phyloP scores from a whole-genome alignment of 1,140 invertebrate species.

The Saxidomus purpurata region DNA sequence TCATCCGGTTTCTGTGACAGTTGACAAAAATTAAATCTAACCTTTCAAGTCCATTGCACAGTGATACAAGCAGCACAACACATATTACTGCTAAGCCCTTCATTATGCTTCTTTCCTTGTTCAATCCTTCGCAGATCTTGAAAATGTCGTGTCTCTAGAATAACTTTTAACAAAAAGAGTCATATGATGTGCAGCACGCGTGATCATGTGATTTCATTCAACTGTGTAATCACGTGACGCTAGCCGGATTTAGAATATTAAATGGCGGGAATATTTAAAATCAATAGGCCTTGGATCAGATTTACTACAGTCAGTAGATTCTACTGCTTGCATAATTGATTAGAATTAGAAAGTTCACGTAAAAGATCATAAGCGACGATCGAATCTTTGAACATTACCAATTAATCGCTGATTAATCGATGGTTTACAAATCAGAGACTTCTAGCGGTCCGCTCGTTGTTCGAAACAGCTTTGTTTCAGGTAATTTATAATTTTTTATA shows the following conservation, averaged over 20 bases:
- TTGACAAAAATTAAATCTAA: background rate
- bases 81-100: background rate
- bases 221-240: background rate
- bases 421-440: too few species aligned
- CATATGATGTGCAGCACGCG: conserved; percentile 22
- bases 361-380: too few species aligned
- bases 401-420: too few species aligned
- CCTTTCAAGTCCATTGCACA: conserved; percentile 34
- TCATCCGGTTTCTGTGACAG: background rate
- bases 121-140: background rate
- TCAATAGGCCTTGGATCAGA: too few species aligned
- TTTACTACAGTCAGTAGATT: too few species aligned
- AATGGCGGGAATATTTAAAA: background rate
- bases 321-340: too few species aligned
- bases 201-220: conserved; percentile 25
- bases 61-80: background rate
- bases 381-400: too few species aligned
- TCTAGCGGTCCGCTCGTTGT: too few species aligned
- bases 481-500: too few species aligned
- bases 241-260: background rate
- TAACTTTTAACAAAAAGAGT: background rate
- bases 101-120: background rate
- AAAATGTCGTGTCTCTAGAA: background rate
- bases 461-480: too few species aligned
- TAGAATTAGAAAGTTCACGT: too few species aligned